Evolutionary conservation across 2,113 vertebrate species (phyloP).

Genomic region (Eulemur macaco): DNA sequence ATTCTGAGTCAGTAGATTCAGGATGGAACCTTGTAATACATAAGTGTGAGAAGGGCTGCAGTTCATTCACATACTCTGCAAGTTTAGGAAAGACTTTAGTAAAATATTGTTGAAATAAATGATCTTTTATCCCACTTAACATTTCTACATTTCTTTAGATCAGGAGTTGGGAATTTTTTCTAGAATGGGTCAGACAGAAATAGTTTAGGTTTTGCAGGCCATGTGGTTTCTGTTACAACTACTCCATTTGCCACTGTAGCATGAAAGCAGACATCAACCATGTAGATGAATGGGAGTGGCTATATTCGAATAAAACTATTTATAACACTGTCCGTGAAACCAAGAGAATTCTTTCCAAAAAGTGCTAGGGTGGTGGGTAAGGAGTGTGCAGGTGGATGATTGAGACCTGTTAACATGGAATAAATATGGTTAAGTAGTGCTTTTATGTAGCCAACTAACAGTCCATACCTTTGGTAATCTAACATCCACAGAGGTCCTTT

Average conservation of each 20-base stretch:
- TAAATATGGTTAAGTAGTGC: not conserved
- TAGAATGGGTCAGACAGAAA: not conserved
- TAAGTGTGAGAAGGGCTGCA: not conserved
- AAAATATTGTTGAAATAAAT: conserved; percentile 18
- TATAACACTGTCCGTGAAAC: not conserved
- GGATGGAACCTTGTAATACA: not conserved
- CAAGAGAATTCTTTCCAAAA: not conserved
- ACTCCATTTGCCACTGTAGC: not conserved
- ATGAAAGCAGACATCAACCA: not conserved
- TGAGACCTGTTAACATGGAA: not conserved
- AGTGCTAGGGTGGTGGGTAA: not conserved
- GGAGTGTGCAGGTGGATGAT: not conserved
- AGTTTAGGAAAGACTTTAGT: not conserved
- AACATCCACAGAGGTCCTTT: not conserved
- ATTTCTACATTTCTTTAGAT: not conserved
- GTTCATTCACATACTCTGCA: not conserved
- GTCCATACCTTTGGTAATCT: not conserved
- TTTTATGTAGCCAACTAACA: not conserved
- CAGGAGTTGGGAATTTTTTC: not conserved
- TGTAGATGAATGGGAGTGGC: not conserved
- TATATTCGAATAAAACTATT: not conserved
- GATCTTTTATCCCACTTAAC: conserved; percentile 2
- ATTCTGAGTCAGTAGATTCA: not conserved
- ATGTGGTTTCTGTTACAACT: not conserved
- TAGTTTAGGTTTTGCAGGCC: not conserved